Percentiles rank a stretch among this genome's conserved stretches.
Conservation (phyloP, 2,888 invertebrate species). For the Orthonychiurus folsomi region DNA sequence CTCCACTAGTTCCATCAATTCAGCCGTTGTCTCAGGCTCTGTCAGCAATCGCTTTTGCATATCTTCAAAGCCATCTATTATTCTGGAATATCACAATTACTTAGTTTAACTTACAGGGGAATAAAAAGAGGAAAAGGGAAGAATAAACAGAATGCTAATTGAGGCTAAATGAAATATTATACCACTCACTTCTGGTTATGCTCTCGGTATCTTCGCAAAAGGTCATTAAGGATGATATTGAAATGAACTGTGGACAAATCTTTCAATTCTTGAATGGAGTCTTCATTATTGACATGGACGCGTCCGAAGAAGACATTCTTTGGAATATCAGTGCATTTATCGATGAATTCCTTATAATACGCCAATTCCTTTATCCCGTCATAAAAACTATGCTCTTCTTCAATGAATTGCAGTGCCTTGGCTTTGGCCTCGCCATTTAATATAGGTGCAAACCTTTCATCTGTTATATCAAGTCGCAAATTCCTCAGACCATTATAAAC, state of each 20-base stretch:
- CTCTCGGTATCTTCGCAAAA: constrained; percentile 19
- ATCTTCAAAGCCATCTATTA: constrained; percentile 57
- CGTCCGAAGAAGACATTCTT: constrained; percentile 33
- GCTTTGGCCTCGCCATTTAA: constrained; percentile 30
- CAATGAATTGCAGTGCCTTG: constrained; percentile 15
- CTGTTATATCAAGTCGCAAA: constrained; percentile 13
- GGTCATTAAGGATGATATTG: constrained; percentile 20
- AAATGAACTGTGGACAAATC: constrained; percentile 28
- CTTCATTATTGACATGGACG: constrained; percentile 35
- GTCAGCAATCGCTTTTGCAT: constrained; percentile 60
- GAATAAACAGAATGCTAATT: constrained; percentile 8
- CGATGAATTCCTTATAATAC: constrained; percentile 27
- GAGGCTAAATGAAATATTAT: constrained; percentile 9
- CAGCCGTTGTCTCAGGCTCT: constrained; percentile 67
- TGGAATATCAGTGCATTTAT: constrained; percentile 29
- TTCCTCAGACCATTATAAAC: background rate
- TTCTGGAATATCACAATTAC: constrained; percentile 45
- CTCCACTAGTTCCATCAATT: constrained; percentile 68
- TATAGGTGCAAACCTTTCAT: constrained; percentile 28
- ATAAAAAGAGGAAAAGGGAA: constrained; percentile 23
- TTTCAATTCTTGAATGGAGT: constrained; percentile 28
- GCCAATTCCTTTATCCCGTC: constrained; percentile 30
- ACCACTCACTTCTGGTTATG: constrained; percentile 26
- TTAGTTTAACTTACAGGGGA: too few species aligned
- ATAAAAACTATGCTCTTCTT: constrained; percentile 23